Base-by-base conservation (phyloP, 1,140 invertebrate species). In the Trinorchestia longiramus region DNA sequence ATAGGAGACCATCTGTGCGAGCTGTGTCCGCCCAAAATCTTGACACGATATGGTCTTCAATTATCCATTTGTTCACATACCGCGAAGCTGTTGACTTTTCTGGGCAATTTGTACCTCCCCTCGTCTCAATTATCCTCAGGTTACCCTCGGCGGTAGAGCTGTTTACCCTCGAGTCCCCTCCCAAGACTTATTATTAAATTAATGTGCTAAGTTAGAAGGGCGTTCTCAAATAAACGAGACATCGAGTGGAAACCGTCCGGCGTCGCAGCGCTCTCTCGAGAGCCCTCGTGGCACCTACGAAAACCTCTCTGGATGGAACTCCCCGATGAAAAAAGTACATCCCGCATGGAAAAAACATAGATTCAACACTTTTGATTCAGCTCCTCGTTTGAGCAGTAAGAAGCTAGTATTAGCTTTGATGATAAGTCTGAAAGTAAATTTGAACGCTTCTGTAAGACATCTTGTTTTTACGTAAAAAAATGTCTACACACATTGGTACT, bases 111-210 rank as follows among this genome's bases (percentile, higher is more conserved):
- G 92, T 94, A 94, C 43, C 92, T 43, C 92, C 92, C 92, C 92
- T 94, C 92, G 43, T 45, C 92, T 94, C 92, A 94, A 94, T 94
- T 94, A 94, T 94, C 92, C 92, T 94, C 92, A 94, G 92, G 92
- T 94, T 94, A 94, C 92, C 92, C 92, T 94, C 92, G 92, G 92
- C 92, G 43, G 92, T 94, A 43, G 92, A 94, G 92, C 92, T 94
- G 92, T 94, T 94, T 94, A 94, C 92, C 92, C 92, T 94, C 92
- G 92, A 94, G 92, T 94, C 92, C 92, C 92, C 92, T 94, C 92
- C 92, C 92, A 94, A 94, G 92, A 94, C 92, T 94, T 94, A 94
- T 94, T 94, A 94, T 94, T 94, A 94, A 94, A 94, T 94, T 94
- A 94, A 94, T 94, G 92, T 94, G 92, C 92, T 94, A 94, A 94